Evolutionary conservation across 30 jellyfish, hydroid and myxozoan genomes (phyloP), one percentile per base, ranked within the genome.

Genomic region (Cassiopea andromeda): DNA sequence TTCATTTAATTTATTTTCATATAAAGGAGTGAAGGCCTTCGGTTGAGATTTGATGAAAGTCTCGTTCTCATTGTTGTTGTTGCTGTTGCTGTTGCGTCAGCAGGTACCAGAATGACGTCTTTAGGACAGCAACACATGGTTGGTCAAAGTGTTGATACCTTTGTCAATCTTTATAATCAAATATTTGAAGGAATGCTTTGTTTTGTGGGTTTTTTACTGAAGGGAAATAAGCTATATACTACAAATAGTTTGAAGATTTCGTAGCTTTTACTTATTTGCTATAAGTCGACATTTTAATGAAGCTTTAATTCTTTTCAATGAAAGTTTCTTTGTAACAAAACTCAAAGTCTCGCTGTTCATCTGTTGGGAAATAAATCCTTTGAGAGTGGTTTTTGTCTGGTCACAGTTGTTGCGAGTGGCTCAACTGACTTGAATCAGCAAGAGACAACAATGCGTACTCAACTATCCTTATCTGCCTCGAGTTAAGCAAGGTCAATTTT

Each of bases 331-430:
- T 75, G 93, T 78, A 75, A 71, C 93, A 76, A 69, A 60, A 6
- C 43, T 75, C 45, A 48, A 83, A 75, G 74, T 71, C 89, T 74
- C 70, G 93, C 93, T 86, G 93, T 86, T 86, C 47, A 73, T 27
- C 82, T 46, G 74, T 73, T 78, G 72, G 87, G 85, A 44, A 46
- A 15, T 59, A 83, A 70, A 83, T 83, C 85, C 85, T 12, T 59
- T 18, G 78, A 70, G 93, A 86, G 93, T 86, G 93, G 89, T 86
- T 86, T 68, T 86, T 80, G 85, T 86, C 85, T 77, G 77, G 77
- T 80, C 85, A 67, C 83, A 86, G 93, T 86, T 67, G 93, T 74
- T n/a, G 50, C 81, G 47, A 64, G 83, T 50, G 89, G 64, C 72
- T 86, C 76, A 73, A 43, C 87, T 80, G 82, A 60, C 89, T 61